Base-by-base conservation (phyloP, 2,888 invertebrate species). In the Trissolcus brochymenae region DNA sequence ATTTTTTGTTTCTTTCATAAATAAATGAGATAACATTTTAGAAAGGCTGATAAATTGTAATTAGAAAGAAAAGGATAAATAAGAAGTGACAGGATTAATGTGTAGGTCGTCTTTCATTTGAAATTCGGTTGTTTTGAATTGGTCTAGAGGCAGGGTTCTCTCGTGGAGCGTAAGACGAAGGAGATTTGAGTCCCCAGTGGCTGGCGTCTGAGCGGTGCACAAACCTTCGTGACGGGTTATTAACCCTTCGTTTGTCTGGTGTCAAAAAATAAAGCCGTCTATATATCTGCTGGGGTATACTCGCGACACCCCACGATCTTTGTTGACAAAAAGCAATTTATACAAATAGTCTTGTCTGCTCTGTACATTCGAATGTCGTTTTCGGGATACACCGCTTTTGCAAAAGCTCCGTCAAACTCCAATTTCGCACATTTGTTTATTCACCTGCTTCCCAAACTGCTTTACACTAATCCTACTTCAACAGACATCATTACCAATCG, bases 241-340 rank as follows among this genome's bases (percentile, higher is more conserved):
- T 77, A 77, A 77, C 72, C 76, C 76, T 72, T 77, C 72, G 72
- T 67, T 67, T 72, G 77, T 77, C 77, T 73, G 77, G 68, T 77
- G 77, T 73, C 73, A 77, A 77, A 77, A 77, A 77, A 77, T 77
- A 73, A 77, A 77, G 77, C 73, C 73, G 64, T 77, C 77, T 65
- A 51, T 51, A 51, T 51, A 68, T 73, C 77, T 68, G 72, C 64
- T 77, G 67, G 72, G 65, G 76, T 72, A 57, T 51, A 16, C 16
- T 4, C 25, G 49, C 71, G 64, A 73, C 68, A 77, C 73, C 68
- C 68, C 68, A 68, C 64, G 64, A 68, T 54, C 62, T 62, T 75
- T 71, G 70, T 72, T 76, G 71, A 76, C 76, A 61, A 76, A 70
- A 74, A 74, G 74, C 67, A 74, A 74, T 74, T 67, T 74, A 74